A percentile compares a stretch with the other conserved stretches of the same genome.
Evolutionary conservation across 2,888 invertebrate species (phyloP).

Genomic region (Agrotis clavis): DNA sequence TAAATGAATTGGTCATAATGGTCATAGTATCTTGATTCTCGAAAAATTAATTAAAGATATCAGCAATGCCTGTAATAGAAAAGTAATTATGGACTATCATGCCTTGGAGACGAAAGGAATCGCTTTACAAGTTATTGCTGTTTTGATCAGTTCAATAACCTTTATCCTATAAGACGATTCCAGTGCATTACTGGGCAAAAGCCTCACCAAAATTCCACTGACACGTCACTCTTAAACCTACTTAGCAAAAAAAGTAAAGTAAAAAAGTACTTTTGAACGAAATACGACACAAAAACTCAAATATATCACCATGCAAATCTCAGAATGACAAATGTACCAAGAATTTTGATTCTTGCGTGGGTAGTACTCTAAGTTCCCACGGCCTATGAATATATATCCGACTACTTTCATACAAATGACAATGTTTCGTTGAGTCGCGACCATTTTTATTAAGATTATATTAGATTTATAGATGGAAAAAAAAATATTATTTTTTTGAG

Average conservation of each 20-base stretch:
- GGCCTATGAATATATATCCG: constrained; percentile 68
- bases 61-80: no score
- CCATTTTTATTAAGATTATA: constrained; percentile 71
- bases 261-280: constrained; percentile 17
- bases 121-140: no score
- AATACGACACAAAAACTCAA: constrained; percentile 19
- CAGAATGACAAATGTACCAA: constrained; percentile 73
- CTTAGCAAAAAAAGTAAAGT: neutral
- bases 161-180: no score
- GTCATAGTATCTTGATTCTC: no score
- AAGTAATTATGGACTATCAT: no score
- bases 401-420: constrained; percentile 60
- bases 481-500: constrained; percentile 63
- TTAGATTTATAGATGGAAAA: constrained; percentile 67
- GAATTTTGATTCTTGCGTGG: constrained; percentile 72
- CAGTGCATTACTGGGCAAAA: no score
- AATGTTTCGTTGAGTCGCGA: constrained; percentile 68
- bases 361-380: constrained; percentile 70
- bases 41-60: no score
- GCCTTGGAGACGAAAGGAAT: no score
- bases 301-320: constrained; percentile 65
- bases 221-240: neutral
- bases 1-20: no score
- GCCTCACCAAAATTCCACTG: no score
- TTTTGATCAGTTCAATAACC: no score